Base-by-base conservation (phyloP, 2,113 vertebrate species). In the Smithornis capensis region DNA sequence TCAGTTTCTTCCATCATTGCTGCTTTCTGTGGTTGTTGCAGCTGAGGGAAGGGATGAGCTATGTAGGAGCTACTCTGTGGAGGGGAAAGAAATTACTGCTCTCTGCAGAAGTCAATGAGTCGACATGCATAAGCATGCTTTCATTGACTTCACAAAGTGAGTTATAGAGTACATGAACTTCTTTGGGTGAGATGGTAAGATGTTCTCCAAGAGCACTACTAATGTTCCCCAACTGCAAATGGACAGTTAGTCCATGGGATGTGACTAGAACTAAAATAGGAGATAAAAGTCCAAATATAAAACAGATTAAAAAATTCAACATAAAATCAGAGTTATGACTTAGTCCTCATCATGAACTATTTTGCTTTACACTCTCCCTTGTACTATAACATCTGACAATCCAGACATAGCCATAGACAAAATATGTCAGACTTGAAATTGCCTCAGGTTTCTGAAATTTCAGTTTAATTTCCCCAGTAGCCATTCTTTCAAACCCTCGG, bases 311-410 rank as follows among this genome's bases (percentile, higher is more conserved):
- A n/a, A 12, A 33, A 47, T 28, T 2, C 13, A 63, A 14, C 14
- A 63, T 14, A 65, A 91, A 84, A 40, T 78, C 31, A 59, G 29
- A 29, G 15, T 7, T 63, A 28, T 67, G 33, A 55, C 29, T 71
- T 10, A 5, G n/a, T 44, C 8, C 22, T 87, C 45, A 62, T 13
- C 14, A 69, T 4, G 1, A 44, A 3, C 12, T 5, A 0, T 63
- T 77, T 87, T 55, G 25, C 33, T 71, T 27, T 60, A 50, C 4
- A 6, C 3, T 69, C 21, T 75, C 13, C 65, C 18, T 67, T 57
- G 37, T 11, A 37, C 28, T 49, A 28, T 25, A 62, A 11, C 28
- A 67, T 25, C 42, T 82, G 45, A 11, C 7, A 69, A 21, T 33
- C 24, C 12, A 67, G 23, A 59, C 35, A 49, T 3, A 63, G 15